These are phyloP conservation scores for Leiothrix lutea DNA, from an alignment of 2,113 vertebrate species.

Conservation along the genomic window DNA sequence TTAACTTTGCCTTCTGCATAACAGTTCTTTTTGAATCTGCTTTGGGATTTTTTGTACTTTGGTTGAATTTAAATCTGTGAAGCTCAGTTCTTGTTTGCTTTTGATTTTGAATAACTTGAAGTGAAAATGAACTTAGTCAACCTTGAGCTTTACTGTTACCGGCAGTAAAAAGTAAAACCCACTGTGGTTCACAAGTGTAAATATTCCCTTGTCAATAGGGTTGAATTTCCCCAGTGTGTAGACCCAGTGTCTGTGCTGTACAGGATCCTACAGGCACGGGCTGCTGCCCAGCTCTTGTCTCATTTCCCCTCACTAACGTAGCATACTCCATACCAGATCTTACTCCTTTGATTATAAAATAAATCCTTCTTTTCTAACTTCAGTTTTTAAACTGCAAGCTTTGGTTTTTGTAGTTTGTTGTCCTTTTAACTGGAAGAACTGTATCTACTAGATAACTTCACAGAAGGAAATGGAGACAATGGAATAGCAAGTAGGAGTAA, in stretches of 20 bases:
- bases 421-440: neutral
- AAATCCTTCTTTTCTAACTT: neutral
- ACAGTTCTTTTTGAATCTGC: neutral
- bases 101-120: neutral
- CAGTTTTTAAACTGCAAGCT: neutral
- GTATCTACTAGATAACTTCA: neutral
- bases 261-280: neutral
- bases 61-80: neutral
- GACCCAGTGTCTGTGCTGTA: neutral
- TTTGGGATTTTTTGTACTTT: neutral
- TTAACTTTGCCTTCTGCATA: neutral
- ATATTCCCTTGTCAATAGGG: neutral
- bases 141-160: neutral
- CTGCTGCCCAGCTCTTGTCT: neutral
- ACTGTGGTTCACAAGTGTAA: neutral
- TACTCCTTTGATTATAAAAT: neutral
- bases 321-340: neutral
- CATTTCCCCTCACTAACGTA: neutral
- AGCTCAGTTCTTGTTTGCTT: neutral
- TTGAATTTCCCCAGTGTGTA: neutral
- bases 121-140: neutral
- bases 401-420: neutral
- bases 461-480: neutral
- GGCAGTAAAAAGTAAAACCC: neutral
- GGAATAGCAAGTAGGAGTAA: neutral